Percentiles rank a stretch among this genome's conserved stretches.
phyloP scores from a whole-genome alignment of 2,888 invertebrate species.

The Brenthis hecate region DNA sequence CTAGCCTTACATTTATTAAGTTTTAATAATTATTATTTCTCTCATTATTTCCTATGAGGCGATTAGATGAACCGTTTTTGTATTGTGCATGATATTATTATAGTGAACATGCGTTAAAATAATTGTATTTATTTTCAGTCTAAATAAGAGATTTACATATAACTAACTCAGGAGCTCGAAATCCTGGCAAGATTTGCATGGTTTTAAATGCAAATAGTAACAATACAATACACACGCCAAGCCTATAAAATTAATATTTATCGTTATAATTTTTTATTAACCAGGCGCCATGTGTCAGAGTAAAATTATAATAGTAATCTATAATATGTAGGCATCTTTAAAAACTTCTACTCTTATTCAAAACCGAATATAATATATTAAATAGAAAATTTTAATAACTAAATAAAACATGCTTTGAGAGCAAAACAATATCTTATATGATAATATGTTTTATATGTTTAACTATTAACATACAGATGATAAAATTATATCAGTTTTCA shows the following conservation, averaged over 20 bases:
- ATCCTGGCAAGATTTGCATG: conserved; percentile 15
- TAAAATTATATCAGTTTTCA: too few species aligned
- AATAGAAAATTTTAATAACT: too few species aligned
- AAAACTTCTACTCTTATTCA: too few species aligned
- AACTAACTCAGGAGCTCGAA: conserved; percentile 1
- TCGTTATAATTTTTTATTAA: not conserved
- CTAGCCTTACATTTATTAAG: conserved; percentile 20
- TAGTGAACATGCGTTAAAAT: not conserved
- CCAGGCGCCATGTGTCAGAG: too few species aligned
- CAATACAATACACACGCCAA: not conserved
- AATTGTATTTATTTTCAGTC: not conserved
- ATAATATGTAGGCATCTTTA: too few species aligned
- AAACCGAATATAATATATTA: too few species aligned
- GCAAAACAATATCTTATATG: too few species aligned
- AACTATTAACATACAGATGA: too few species aligned
- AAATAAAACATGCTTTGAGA: too few species aligned
- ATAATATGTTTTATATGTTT: too few species aligned
- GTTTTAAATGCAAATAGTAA: not conserved
- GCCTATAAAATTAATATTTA: not conserved
- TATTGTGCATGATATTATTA: not conserved
- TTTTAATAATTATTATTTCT: conserved; percentile 22
- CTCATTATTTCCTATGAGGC: conserved; percentile 19
- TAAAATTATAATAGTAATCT: too few species aligned
- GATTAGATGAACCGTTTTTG: conserved; percentile 1
- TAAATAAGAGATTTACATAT: not conserved